Evolutionary conservation across 2,113 vertebrate genomes (phyloP), one percentile per base, ranked within the genome.

Genomic region (Anguilla rostrata): DNA sequence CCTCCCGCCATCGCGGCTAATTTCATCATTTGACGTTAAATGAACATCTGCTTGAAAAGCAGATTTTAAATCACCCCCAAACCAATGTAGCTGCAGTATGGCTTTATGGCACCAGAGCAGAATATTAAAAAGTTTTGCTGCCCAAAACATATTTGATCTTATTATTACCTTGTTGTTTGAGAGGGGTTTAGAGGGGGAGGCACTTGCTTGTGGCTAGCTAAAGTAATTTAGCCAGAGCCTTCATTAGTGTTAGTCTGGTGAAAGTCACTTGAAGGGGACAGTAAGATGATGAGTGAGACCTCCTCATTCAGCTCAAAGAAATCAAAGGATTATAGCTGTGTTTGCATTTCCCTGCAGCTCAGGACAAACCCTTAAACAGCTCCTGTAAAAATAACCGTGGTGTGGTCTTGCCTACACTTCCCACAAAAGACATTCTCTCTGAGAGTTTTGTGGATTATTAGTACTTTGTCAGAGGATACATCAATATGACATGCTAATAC

Each of bases 41-140:
- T 90, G 89, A 92, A 94, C 94, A 95, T 95, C 91, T 87, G 92
- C 90, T 95, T 92, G 89, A 91, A 88, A 89, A 90, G 90, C 88
- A 78, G 83, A 89, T 91, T 87, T 92, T 41, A 34, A 81, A 63
- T 86, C 53, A 81, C 53, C n/a, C 86, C 90, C 90, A 90, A 90
- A 86, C 90, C 88, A 89, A 22, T 78, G 86, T 89, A 85, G 87
- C 87, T 57, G 46, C 29, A 66, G 87, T 63, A 87, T 39, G 84
- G 85, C 34, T 49, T 57, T 86, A 80, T 78, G 57, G 83, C 84
- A 81, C 84, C 87, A 85, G 66, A 83, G 82, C 83, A 81, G 87
- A 89, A 92, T 89, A 87, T 92, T 88, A 89, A 88, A 39, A 79
- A 86, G 60, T 84, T 80, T 87, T 89, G 84, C 81, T 85, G 87